These are phyloP conservation scores for Eupithecia centaureata DNA, from an alignment of 2,888 invertebrate species.

Conservation along the genomic window DNA sequence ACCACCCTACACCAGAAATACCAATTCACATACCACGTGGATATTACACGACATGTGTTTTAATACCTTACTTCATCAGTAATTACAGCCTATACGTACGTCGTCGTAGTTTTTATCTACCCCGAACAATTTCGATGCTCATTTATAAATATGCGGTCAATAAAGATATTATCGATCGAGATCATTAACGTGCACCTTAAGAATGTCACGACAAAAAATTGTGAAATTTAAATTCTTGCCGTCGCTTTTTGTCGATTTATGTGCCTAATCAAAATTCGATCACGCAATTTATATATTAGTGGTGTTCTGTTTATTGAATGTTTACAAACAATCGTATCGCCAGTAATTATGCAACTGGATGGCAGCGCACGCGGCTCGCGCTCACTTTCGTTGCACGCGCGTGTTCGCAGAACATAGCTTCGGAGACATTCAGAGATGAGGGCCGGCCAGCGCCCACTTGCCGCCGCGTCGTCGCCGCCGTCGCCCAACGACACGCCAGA, in stretches of 20 bases:
- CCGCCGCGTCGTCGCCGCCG: conserved; percentile 37
- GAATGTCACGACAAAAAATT: conserved; percentile 49
- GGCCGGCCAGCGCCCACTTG: conserved; percentile 34
- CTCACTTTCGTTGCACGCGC: conserved; percentile 76
- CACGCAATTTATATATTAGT: conserved; percentile 67
- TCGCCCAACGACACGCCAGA: conserved; percentile 58
- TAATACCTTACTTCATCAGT: conserved; percentile 26
- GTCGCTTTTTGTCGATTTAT: conserved; percentile 44
- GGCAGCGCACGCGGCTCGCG: conserved; percentile 69
- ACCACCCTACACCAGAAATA: conserved; percentile 51
- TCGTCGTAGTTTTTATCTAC: conserved; percentile 23
- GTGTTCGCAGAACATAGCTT: conserved; percentile 27
- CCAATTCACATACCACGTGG: conserved; percentile 51
- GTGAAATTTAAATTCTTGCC: conserved; percentile 50
- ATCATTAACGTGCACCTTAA: conserved; percentile 44
- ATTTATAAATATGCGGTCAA: conserved; percentile 36
- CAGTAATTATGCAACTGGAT: conserved; percentile 80
- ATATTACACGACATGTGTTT: conserved; percentile 25
- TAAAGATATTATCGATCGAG: conserved; percentile 43
- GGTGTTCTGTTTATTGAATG: conserved; percentile 67
- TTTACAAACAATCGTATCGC: conserved; percentile 81
- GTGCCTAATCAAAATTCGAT: conserved; percentile 67
- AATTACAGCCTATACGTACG: conserved; percentile 29
- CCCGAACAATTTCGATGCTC: conserved; percentile 31
- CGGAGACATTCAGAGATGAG: conserved; percentile 21